phyloP scores from a whole-genome alignment of 30 jellyfish, hydroid and myxozoan species.

The Hydra vulgaris region DNA sequence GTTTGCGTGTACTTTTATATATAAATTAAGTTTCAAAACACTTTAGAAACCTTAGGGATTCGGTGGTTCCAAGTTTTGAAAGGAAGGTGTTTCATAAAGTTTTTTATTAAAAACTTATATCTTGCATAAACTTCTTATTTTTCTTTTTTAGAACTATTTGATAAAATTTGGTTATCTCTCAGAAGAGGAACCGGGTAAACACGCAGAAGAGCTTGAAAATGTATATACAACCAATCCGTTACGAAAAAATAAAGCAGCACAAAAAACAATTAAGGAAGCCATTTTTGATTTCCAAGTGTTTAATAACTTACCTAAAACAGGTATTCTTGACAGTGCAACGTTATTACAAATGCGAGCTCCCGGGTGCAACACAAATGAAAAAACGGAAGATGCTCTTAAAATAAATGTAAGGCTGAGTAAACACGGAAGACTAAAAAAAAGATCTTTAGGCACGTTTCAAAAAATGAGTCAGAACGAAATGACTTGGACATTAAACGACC shows the following conservation, averaged over 20 bases:
- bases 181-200: not conserved
- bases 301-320: constrained; percentile 4
- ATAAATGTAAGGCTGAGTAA: not conserved
- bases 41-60: too few relatives aligned
- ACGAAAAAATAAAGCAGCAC: not conserved
- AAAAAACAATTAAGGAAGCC: not conserved
- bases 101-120: not conserved
- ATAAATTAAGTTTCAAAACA: not conserved
- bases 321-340: constrained; percentile 19
- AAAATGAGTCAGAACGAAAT: not conserved
- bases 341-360: constrained; percentile 1
- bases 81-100: too few relatives aligned
- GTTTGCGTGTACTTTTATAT: not conserved
- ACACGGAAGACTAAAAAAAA: constrained; percentile 7
- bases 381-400: not conserved
- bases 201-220: not conserved
- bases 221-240: not conserved
- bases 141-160: not conserved
- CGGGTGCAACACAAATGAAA: constrained; percentile 7
- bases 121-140: not conserved
- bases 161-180: not conserved
- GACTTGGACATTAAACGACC: not conserved
- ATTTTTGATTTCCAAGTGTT: constrained; percentile 6
- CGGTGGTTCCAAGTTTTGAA: too few relatives aligned
- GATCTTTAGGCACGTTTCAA: not conserved